A percentile compares a stretch with the other conserved stretches of the same genome.
Evolutionary conservation across 2,888 invertebrate genomes (phyloP).

Genomic region (Lepidocyrtoides sp.): DNA sequence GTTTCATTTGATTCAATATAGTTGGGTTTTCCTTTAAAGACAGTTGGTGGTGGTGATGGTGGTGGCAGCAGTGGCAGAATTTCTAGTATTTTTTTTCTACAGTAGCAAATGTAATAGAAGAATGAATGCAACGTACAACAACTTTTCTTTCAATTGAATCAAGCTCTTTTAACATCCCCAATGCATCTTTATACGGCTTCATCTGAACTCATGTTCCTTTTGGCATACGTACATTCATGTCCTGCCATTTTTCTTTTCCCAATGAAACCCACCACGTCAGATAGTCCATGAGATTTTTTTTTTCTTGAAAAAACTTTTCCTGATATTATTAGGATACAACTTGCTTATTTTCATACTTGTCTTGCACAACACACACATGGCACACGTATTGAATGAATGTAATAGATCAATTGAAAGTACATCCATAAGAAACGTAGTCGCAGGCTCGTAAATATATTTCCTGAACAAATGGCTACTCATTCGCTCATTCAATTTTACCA

Average conservation of each 20-base stretch:
- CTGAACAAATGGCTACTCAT: constrained; percentile 25
- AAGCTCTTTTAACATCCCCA: constrained; percentile 54
- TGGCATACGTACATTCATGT: not conserved
- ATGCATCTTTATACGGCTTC: constrained; percentile 31
- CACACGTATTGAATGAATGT: not conserved
- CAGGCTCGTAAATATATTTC: constrained; percentile 16
- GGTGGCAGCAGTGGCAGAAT: not conserved
- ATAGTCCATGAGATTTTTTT: not conserved
- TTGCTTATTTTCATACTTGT: constrained; percentile 28
- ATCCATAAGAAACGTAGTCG: not conserved
- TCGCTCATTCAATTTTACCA: constrained; percentile 7
- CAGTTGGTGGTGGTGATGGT: too few relatives aligned
- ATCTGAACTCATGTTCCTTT: not conserved
- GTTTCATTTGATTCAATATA: constrained; percentile 81
- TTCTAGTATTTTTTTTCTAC: constrained; percentile 30
- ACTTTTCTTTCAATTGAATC: constrained; percentile 65
- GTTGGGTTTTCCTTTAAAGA: constrained; percentile 76
- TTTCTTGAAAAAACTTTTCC: constrained; percentile 42
- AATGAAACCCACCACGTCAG: constrained; percentile 36
- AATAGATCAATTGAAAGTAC: constrained; percentile 36
- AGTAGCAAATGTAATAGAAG: constrained; percentile 2
- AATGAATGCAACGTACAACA: constrained; percentile 14
- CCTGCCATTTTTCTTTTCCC: constrained; percentile 44
- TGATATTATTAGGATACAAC: constrained; percentile 63
- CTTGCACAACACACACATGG: not conserved